phyloP scores from a whole-genome alignment of 2,797 vertebrate genomes.

The Hyperoplus lanceolatus region DNA sequence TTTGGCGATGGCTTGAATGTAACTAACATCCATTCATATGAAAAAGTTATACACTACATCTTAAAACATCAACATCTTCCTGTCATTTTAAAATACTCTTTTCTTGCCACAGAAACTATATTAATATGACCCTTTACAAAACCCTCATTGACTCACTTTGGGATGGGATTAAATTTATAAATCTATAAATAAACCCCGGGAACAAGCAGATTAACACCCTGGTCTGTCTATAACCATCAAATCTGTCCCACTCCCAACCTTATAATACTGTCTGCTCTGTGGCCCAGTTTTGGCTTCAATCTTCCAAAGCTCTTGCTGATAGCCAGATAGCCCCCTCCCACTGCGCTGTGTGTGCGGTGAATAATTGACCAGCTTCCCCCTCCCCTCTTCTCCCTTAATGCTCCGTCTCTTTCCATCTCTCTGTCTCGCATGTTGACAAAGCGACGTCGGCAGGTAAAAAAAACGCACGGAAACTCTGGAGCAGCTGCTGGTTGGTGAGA shows the following conservation, averaged over 20 bases:
- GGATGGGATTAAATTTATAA: neutral
- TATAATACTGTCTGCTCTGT: constrained; percentile 56
- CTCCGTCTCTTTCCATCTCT: constrained; percentile 66
- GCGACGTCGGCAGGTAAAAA: constrained; percentile 17
- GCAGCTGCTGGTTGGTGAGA: constrained; percentile 68
- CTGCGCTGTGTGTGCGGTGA: constrained; percentile 51
- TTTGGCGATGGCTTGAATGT: too few relatives aligned
- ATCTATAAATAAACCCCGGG: constrained; percentile 28
- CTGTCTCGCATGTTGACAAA: constrained; percentile 48
- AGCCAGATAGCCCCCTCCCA: constrained; percentile 31
- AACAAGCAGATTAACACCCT: constrained; percentile 31
- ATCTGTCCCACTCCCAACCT: constrained; percentile 48
- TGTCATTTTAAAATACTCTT: neutral
- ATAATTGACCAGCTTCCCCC: constrained; percentile 77
- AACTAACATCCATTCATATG: too few relatives aligned
- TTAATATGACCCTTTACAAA: neutral
- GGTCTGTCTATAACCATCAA: constrained; percentile 41
- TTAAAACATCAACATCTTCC: neutral
- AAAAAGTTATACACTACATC: too few relatives aligned
- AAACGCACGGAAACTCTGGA: constrained; percentile 24
- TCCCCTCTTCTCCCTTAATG: constrained; percentile 1
- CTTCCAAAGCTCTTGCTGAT: constrained; percentile 47
- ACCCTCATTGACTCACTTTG: neutral
- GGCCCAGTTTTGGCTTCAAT: constrained; percentile 69
- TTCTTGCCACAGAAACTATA: neutral